Conservation (phyloP, 1,140 invertebrate species). For the Colletes latitarsis region DNA sequence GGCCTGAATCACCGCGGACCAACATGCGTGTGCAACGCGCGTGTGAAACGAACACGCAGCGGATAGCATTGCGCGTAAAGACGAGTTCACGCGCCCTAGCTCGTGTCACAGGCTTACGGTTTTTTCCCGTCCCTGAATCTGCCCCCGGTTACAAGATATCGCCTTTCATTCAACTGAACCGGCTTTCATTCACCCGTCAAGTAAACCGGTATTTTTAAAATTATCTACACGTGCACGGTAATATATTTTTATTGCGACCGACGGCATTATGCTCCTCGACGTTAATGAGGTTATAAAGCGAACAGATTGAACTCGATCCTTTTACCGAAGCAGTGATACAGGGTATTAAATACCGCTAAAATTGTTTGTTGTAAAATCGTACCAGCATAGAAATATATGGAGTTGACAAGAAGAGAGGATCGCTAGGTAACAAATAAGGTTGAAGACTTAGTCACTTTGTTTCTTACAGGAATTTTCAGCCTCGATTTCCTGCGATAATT, state of each 20-base stretch:
- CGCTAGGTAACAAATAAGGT: too few species aligned
- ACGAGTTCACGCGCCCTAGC: not conserved
- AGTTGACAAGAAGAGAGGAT: too few species aligned
- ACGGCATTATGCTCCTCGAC: not conserved
- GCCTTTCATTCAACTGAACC: slow-evolving; percentile 13
- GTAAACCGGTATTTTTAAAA: not conserved
- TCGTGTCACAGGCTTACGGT: slow-evolving; percentile 27
- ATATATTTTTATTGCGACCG: slow-evolving; percentile 4
- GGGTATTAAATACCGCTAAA: too few species aligned
- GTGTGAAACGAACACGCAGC: not conserved
- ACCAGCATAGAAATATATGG: too few species aligned
- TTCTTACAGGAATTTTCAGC: too few species aligned
- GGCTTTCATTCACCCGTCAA: slow-evolving; percentile 3
- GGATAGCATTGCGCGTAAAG: not conserved
- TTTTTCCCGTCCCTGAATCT: slow-evolving; percentile 20
- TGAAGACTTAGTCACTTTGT: too few species aligned
- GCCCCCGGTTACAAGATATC: slow-evolving; percentile 11
- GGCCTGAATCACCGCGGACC: slow-evolving; percentile 17
- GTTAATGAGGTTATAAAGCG: not conserved
- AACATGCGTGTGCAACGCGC: not conserved
- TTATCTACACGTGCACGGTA: not conserved
- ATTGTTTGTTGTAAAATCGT: too few species aligned
- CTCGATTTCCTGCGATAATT: too few species aligned
- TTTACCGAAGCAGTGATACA: too few species aligned
- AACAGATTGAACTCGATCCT: too few species aligned